Conservation (phyloP, 2,888 invertebrate genomes). For the Piscicola geometra region DNA sequence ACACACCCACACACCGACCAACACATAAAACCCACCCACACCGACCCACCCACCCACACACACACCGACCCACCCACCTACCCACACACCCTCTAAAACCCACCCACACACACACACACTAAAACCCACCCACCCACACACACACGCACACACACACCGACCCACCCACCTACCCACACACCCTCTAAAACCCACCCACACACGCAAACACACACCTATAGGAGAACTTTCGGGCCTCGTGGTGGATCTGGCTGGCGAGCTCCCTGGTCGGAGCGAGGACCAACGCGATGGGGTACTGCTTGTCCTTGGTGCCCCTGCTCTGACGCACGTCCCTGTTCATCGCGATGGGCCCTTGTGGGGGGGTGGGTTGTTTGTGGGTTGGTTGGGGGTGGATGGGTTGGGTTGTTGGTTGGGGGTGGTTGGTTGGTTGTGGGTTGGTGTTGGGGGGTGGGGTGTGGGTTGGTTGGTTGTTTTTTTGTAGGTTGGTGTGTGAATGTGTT, state of each 20-base stretch:
- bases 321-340: not conserved
- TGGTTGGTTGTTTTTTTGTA: no score
- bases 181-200: not conserved
- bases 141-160: not conserved
- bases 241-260: conserved; percentile 96
- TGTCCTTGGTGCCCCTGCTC: conserved; percentile 27
- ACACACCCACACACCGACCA: not conserved
- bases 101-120: no score
- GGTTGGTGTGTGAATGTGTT: no score
- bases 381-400: no score
- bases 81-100: not conserved
- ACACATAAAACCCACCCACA: not conserved
- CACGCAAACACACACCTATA: not conserved
- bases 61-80: conserved; percentile 1
- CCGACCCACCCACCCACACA: not conserved
- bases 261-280: conserved; percentile 96
- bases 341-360: not conserved
- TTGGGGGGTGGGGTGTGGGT: no score
- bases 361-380: no score
- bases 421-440: no score
- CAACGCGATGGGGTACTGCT: conserved; percentile 87
- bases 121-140: no score
- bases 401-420: no score
- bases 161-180: not conserved
- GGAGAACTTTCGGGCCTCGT: conserved; percentile 80